Percentiles rank a stretch among this genome's conserved stretches.
phyloP scores from a whole-genome alignment of 2,888 invertebrate genomes.

The Vandiemenella viatica region DNA sequence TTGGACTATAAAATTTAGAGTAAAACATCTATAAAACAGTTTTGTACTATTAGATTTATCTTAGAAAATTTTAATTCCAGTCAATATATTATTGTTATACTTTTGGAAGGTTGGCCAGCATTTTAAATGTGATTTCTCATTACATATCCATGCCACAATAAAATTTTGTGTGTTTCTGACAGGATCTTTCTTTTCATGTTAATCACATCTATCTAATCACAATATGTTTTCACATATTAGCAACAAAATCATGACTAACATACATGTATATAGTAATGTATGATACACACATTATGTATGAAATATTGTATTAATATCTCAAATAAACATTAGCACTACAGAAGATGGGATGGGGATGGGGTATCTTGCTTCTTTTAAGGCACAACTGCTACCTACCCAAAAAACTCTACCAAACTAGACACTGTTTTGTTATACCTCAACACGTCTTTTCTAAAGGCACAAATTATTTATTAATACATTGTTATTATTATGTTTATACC shows the following conservation, averaged over 20 bases:
- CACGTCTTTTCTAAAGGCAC: conserved; percentile 10
- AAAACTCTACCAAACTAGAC: conserved; percentile 7
- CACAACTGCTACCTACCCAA: conserved; percentile 11
- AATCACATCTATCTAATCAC: background rate
- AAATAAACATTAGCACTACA: conserved; percentile 2
- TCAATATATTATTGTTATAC: conserved; percentile 2
- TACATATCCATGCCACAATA: background rate
- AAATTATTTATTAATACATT: conserved; percentile 8
- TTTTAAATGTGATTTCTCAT: conserved; percentile 1
- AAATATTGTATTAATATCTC: background rate
- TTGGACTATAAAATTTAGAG: conserved; percentile 11
- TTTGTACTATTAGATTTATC: conserved; percentile 7
- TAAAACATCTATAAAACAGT: conserved; percentile 10
- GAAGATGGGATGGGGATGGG: background rate
- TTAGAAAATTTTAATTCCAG: conserved; percentile 1
- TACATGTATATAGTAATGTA: background rate
- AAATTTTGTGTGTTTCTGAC: background rate
- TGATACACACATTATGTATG: background rate
- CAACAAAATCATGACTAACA: background rate
- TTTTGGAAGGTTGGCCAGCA: conserved; percentile 11
- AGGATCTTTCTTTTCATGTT: background rate
- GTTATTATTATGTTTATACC: conserved; percentile 7
- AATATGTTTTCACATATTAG: background rate
- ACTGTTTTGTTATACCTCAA: conserved; percentile 7
- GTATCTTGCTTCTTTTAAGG: conserved; percentile 6